Percentiles rank a stretch among this genome's conserved stretches.
These are phyloP conservation scores for Sebastes aleutianus DNA, from an alignment of 2,797 vertebrate genomes.

Conservation along the genomic window DNA sequence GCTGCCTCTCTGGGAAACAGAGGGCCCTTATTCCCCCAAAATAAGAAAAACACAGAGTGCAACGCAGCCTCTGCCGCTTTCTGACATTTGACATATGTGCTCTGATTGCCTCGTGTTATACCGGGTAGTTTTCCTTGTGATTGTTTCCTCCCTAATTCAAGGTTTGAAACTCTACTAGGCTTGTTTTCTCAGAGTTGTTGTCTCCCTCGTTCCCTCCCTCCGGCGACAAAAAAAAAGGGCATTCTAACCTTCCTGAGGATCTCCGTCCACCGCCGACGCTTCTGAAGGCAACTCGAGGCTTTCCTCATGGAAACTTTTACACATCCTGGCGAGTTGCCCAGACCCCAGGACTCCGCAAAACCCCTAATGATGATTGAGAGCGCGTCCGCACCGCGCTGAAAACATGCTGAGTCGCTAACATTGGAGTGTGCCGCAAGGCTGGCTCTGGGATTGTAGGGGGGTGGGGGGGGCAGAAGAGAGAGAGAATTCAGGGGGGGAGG, in stretches of 20 bases:
- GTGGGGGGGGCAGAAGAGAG: conserved; percentile 33
- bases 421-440: conserved; percentile 77
- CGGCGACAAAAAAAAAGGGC: conserved; percentile 70
- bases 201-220: conserved; percentile 57
- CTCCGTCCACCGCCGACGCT: conserved; percentile 55
- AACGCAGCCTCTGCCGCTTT: conserved; percentile 51
- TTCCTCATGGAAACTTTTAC: conserved; percentile 96
- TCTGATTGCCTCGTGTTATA: conserved; percentile 66
- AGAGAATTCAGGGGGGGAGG: conserved; percentile 35
- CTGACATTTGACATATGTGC: conserved; percentile 75
- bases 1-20: conserved; percentile 77
- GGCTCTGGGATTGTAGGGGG: conserved; percentile 59
- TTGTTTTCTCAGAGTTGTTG: conserved; percentile 66
- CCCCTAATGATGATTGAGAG: conserved; percentile 90
- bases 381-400: conserved; percentile 83
- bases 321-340: conserved; percentile 86
- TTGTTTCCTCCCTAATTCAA: conserved; percentile 71
- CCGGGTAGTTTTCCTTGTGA: conserved; percentile 55
- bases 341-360: conserved; percentile 84
- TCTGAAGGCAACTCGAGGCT: conserved; percentile 83
- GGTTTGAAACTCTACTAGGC: conserved; percentile 40
- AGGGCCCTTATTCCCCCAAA: conserved; percentile 72
- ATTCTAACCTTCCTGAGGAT: conserved; percentile 75
- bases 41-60: conserved; percentile 62
- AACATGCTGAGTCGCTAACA: conserved; percentile 87